phyloP scores from a whole-genome alignment of 2,797 vertebrate genomes.

The Poecilia velifera region DNA sequence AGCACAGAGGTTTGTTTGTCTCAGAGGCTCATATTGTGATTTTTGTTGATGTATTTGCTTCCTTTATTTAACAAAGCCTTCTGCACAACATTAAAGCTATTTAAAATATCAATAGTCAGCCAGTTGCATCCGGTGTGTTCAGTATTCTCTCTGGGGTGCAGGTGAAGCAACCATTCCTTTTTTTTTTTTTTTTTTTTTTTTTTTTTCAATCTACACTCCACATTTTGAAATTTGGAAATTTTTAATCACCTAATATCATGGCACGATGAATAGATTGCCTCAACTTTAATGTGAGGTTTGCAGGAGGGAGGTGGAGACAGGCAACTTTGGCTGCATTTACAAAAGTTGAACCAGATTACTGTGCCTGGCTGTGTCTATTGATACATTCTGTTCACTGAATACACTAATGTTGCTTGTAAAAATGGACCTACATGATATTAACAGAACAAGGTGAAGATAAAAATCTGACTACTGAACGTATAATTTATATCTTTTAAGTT shows the following conservation, averaged over 20 bases:
- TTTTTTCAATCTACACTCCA: slow-evolving; percentile 54
- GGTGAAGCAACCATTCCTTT: slow-evolving; percentile 35
- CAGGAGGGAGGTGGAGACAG: slow-evolving; percentile 30
- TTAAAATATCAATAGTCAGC: slow-evolving; percentile 70
- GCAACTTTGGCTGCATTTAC: slow-evolving; percentile 56
- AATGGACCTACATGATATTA: slow-evolving; percentile 28
- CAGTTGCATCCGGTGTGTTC: slow-evolving; percentile 40
- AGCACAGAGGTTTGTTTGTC: slow-evolving; percentile 44
- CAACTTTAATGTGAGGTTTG: slow-evolving; percentile 54
- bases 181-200: slow-evolving; percentile 18
- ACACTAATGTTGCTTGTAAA: slow-evolving; percentile 12
- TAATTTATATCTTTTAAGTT: slow-evolving; percentile 1
- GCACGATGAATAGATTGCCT: slow-evolving; percentile 78
- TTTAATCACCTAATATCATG: slow-evolving; percentile 82
- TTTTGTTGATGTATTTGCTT: slow-evolving; percentile 68
- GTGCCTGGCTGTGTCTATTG: slow-evolving; percentile 22
- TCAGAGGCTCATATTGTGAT: slow-evolving; percentile 44
- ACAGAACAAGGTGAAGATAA: background rate
- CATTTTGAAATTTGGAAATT: slow-evolving; percentile 72
- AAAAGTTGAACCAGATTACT: slow-evolving; percentile 63
- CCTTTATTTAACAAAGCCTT: slow-evolving; percentile 54
- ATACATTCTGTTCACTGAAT: slow-evolving; percentile 14
- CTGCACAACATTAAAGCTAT: slow-evolving; percentile 47
- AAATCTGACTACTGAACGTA: slow-evolving; percentile 16
- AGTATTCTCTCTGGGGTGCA: slow-evolving; percentile 64